Conservation (phyloP, 2,797 vertebrate species). For the Siniperca obscura region DNA sequence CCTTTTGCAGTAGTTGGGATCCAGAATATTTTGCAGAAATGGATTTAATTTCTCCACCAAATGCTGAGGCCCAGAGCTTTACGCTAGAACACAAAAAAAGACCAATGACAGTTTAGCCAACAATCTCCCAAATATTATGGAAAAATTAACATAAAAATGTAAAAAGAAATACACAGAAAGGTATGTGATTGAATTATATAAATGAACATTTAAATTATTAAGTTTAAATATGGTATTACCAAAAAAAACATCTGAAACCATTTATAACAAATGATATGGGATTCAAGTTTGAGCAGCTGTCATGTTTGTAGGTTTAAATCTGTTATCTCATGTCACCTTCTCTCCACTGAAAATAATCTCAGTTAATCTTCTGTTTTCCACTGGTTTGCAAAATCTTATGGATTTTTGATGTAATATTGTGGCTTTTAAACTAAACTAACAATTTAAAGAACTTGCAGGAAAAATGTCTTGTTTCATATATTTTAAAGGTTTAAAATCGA, state of each 20-base stretch:
- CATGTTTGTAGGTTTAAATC: not conserved
- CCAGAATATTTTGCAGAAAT: conserved; percentile 98
- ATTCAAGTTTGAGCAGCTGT: conserved; percentile 4
- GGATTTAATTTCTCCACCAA: conserved; percentile 98
- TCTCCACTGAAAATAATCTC: not conserved
- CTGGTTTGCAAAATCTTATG: not conserved
- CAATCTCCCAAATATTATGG: not conserved
- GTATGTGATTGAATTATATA: not conserved
- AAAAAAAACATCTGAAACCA: not conserved
- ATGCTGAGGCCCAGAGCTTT: conserved; percentile 98
- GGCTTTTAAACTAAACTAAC: not conserved
- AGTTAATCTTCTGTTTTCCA: not conserved
- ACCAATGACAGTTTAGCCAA: conserved; percentile 16
- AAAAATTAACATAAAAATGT: not conserved
- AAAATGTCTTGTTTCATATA: not conserved
- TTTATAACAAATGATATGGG: not conserved
- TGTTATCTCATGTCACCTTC: conserved; percentile 1
- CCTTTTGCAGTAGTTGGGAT: conserved; percentile 97
- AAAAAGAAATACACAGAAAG: not conserved
- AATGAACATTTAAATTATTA: not conserved
- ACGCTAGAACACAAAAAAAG: conserved; percentile 83
- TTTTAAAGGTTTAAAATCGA: not conserved
- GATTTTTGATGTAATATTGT: not conserved
- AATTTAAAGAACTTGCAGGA: not conserved
- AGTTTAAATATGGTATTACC: not conserved